Base-by-base conservation (phyloP, 2,888 invertebrate genomes). In the Caenorhabditis zanzibari region DNA sequence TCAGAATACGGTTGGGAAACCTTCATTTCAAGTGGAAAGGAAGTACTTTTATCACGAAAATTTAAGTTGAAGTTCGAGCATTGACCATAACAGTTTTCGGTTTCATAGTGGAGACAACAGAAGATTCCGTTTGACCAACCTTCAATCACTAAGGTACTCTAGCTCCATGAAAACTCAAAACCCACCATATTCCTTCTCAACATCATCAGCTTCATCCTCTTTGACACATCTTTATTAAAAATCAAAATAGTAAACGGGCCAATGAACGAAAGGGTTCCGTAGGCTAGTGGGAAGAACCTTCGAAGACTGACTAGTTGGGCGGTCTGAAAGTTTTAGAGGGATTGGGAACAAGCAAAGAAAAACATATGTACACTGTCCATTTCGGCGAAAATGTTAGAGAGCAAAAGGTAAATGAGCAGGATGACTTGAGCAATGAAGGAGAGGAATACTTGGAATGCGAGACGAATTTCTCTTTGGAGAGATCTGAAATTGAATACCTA, bases 221-320 rank as follows among this genome's bases (percentile, higher is more conserved):
- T 68, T 0, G 52, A 68, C 0, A 68, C 68, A 24, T 68, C 68
- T 12, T 68, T 68, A 10, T 68, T 68, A 14, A 68, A 54, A 16
- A 68, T 24, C 6, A 68, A 54, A 38, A 68, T 54, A 22, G 68
- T 52, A 19, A 68, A 68, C 19, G 68, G 68, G 22, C 68, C 68
- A 10, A 68, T 68, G 26, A 68, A 68, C 0, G 68, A 68, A n/a
- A 68, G 16, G n/a, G 38, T 68, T n/a, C 68, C 68, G 35, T 54
- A 68, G 3, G 52, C 68, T 1, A 54, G 19, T n/a, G 68, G 68
- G 22, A 54, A 68, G 24, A 26, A 54, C 38, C 35, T 54, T 26
- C 68, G n/a, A 16, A 41, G 10, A n/a, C 14, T 54, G 0, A 49
- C 49, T 14, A 68, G 32, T 14, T 24, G 22, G 9, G 2, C 54